phyloP scores from a whole-genome alignment of 2,888 invertebrate genomes.

The Myopa tessellatipennis region DNA sequence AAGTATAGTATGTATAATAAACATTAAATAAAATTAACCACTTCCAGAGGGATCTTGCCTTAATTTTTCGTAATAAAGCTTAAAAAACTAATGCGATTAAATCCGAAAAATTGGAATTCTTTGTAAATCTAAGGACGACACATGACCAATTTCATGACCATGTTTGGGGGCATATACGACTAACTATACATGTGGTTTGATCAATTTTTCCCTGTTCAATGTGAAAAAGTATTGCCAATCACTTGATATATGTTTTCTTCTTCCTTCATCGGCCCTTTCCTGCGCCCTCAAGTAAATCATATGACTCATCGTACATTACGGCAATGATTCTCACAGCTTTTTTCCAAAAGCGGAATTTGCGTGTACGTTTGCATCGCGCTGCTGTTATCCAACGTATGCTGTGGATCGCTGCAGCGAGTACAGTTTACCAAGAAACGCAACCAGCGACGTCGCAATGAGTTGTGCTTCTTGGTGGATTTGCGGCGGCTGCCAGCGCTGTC shows the following conservation, averaged over 20 bases:
- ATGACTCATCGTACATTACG: slow-evolving; percentile 45
- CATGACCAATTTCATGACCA: too few relatives aligned
- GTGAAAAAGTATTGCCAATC: slow-evolving; percentile 27
- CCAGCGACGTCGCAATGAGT: slow-evolving; percentile 54
- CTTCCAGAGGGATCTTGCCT: too few relatives aligned
- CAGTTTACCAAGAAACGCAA: slow-evolving; percentile 60
- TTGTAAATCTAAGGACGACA: too few relatives aligned
- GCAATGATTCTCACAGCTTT: slow-evolving; percentile 45
- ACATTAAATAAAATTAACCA: too few relatives aligned
- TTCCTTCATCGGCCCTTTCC: not conserved
- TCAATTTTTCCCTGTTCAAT: slow-evolving; percentile 43
- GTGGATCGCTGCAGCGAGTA: slow-evolving; percentile 56
- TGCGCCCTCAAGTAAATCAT: not conserved
- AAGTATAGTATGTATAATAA: too few relatives aligned
- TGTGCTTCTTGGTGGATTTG: slow-evolving; percentile 44
- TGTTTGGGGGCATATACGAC: too few relatives aligned
- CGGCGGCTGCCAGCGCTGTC: not conserved
- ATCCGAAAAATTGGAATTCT: too few relatives aligned
- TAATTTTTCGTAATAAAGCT: too few relatives aligned
- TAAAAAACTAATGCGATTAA: too few relatives aligned
- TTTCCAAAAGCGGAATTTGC: slow-evolving; percentile 56
- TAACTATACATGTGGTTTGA: not conserved
- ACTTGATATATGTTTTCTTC: not conserved
- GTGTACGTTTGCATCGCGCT: slow-evolving; percentile 53
- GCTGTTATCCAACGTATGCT: slow-evolving; percentile 49